Conservation (phyloP, 2,888 invertebrate species). For the Disparrhopalites patrizii region DNA sequence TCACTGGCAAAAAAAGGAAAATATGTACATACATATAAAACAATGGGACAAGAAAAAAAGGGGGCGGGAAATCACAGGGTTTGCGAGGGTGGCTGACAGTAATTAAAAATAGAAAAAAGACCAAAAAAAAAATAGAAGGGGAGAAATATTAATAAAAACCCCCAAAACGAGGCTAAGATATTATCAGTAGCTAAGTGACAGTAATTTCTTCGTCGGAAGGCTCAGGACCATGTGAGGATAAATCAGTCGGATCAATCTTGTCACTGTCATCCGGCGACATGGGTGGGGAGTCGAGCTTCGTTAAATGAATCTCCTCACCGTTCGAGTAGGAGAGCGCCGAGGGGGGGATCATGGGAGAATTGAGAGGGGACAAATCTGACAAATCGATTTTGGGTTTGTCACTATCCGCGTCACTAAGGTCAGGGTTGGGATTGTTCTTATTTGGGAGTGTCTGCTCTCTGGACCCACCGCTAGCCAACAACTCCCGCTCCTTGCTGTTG, state of each 20-base stretch:
- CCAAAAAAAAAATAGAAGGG: too few species aligned
- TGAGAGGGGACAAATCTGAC: constrained; percentile 60
- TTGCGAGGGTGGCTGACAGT: too few species aligned
- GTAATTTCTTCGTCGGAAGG: constrained; percentile 31
- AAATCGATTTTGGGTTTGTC: constrained; percentile 67
- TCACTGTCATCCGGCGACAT: constrained; percentile 25
- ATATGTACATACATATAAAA: too few species aligned
- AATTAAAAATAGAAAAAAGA: too few species aligned
- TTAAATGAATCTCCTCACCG: constrained; percentile 35
- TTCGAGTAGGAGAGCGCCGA: constrained; percentile 31
- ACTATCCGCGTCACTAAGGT: constrained; percentile 61
- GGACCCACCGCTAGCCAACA: constrained; percentile 87
- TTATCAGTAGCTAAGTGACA: constrained; percentile 31
- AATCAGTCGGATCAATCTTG: constrained; percentile 21
- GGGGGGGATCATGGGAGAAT: constrained; percentile 50
- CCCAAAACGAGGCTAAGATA: too few species aligned
- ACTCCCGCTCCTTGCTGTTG: constrained; percentile 93
- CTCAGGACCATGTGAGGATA: constrained; percentile 26
- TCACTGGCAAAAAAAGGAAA: too few species aligned
- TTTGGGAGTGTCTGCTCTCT: constrained; percentile 93
- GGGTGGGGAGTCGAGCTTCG: constrained; percentile 36
- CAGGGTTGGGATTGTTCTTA: constrained; percentile 56
- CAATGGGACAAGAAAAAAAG: too few species aligned
- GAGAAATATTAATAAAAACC: too few species aligned
- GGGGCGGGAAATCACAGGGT: too few species aligned